phyloP scores from a whole-genome alignment of 2,113 vertebrate species.

The Otus sunia region DNA sequence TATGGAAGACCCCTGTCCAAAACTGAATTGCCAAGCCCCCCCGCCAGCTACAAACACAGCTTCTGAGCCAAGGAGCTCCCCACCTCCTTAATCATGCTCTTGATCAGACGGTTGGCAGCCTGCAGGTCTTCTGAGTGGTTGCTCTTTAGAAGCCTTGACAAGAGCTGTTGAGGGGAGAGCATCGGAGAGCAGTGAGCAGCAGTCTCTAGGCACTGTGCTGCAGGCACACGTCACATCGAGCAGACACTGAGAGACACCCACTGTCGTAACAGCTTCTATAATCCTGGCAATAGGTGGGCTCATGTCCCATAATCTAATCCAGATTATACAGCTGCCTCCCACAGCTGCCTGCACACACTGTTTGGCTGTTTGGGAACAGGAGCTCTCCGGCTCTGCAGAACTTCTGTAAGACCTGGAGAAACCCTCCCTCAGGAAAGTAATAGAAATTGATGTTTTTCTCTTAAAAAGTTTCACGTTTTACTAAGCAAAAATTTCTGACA shows the following conservation, averaged over 20 bases:
- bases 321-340: not conserved
- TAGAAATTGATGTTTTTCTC: not conserved
- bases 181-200: not conserved
- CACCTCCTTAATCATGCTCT: conserved; percentile 85
- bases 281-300: not conserved
- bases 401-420: not conserved
- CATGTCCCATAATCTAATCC: not conserved
- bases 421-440: not conserved
- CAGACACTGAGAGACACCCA: not conserved
- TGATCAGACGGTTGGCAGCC: conserved; percentile 89
- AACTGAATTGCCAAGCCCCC: not conserved
- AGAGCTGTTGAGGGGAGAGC: conserved; percentile 69
- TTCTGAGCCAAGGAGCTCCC: not conserved
- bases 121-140: conserved; percentile 83
- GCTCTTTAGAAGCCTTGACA: conserved; percentile 85
- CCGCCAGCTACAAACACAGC: not conserved
- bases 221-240: not conserved
- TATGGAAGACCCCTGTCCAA: not conserved
- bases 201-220: not conserved
- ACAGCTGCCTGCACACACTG: not conserved
- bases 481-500: not conserved
- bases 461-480: not conserved
- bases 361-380: not conserved
- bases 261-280: rapidly evolving
- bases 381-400: not conserved